Evolutionary conservation across 2,888 invertebrate species (phyloP), one percentile per base, ranked within the genome.

Genomic region (Biston betularia): DNA sequence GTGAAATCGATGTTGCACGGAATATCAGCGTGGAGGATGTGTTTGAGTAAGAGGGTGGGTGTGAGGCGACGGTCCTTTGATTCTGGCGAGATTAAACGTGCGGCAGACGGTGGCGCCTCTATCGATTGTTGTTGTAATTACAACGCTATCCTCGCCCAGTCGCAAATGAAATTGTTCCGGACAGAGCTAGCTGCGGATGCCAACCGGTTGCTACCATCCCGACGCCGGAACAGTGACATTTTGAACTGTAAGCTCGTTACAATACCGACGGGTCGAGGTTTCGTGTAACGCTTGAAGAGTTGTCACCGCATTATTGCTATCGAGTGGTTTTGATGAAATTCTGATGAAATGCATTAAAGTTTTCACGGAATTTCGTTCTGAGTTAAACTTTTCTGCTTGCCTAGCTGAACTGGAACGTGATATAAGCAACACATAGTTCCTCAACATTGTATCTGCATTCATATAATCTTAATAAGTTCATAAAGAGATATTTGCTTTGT

Each of bases 111-210:
- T 92, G 92, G 93, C 92, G 92, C 90, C 90, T 91, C 90, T 92
- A 94, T 94, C 93, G 94, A 94, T 94, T 93, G 94, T 93, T 93
- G 94, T 93, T 92, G 90, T 93, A 94, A 93, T 94, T 93, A 94
- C 91, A 89, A 88, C 92, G 91, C 91, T 92, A 90, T 93, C 86
- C 90, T 93, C 93, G 91, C 90, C 88, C 93, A 92, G 90, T 92
- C 90, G 92, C 93, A 93, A 93, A 93, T 92, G 93, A 93, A 93
- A 93, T 93, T 93, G 93, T 93, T 93, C 92, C 90, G 90, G 89
- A 90, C 88, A 88, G 88, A 89, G 87, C 90, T 85, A 88, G 89
- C 88, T 89, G 87, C 86, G 88, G 89, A 88, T 88, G 87, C 90
- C 90, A 85, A 86, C 86, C 82, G 87, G 84, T 84, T 87, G 86